Evolutionary conservation across 1,140 invertebrate genomes (phyloP).

Genomic region (Orius laevigatus): DNA sequence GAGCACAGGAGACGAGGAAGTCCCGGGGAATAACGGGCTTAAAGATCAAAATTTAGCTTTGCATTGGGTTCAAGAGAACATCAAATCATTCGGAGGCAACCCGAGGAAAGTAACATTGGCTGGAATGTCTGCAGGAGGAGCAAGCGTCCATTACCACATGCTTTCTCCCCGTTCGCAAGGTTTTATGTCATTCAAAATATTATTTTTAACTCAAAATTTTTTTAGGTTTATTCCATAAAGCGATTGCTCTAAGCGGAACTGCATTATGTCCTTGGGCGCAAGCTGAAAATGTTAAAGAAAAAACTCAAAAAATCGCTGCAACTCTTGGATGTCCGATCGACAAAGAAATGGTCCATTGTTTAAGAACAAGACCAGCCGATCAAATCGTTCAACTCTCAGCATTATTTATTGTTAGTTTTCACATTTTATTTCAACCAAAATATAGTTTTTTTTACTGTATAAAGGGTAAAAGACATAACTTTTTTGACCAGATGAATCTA

Average conservation of each 20-base stretch:
- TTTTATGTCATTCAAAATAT: too few relatives aligned
- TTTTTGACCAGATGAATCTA: too few relatives aligned
- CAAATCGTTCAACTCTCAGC: constrained; percentile 26
- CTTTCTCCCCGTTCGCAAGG: too few relatives aligned
- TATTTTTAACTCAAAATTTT: too few relatives aligned
- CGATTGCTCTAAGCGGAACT: constrained; percentile 63
- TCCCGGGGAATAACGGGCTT: constrained; percentile 30
- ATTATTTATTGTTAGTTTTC: too few relatives aligned
- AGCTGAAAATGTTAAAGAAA: constrained; percentile 42
- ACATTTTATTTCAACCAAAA: too few relatives aligned
- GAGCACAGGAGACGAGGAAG: constrained; percentile 14
- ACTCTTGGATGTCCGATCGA: constrained; percentile 49
- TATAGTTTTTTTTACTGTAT: too few relatives aligned
- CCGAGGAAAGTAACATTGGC: constrained; percentile 33
- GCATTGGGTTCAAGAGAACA: constrained; percentile 27
- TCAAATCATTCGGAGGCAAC: constrained; percentile 30
- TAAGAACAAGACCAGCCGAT: constrained; percentile 41
- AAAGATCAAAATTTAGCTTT: constrained; percentile 29
- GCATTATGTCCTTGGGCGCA: constrained; percentile 53
- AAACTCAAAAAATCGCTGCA: constrained; percentile 44
- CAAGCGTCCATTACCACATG: constrained; percentile 24
- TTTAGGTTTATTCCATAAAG: constrained; percentile 26
- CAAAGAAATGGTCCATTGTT: constrained; percentile 47
- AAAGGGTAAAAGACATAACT: too few relatives aligned
- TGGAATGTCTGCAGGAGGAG: constrained; percentile 37